These are phyloP conservation scores for Apodemus speciosus DNA, from an alignment of 2,113 vertebrate species.

Conservation along the genomic window DNA sequence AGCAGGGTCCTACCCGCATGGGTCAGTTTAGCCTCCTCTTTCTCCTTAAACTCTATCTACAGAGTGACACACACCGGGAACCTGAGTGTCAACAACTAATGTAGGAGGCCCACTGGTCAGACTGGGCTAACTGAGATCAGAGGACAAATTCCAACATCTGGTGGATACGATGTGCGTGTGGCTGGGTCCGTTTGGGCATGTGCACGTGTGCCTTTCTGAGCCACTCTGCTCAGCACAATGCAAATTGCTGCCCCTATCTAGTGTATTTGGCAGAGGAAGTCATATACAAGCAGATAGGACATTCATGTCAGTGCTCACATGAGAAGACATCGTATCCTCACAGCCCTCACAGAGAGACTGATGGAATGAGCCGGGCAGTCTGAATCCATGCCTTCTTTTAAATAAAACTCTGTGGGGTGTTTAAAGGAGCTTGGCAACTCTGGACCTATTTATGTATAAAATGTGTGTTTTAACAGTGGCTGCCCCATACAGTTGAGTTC, in stretches of 20 bases:
- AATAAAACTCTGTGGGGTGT: not conserved
- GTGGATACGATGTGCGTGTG: not conserved
- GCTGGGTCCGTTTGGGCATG: not conserved
- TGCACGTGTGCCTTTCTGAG: not conserved
- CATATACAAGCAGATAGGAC: not conserved
- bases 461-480: not conserved
- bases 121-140: not conserved
- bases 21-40: not conserved
- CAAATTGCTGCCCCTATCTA: not conserved
- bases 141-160: not conserved
- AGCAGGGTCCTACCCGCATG: not conserved
- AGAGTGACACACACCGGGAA: not conserved
- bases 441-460: not conserved
- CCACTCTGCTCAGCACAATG: not conserved
- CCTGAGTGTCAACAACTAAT: not conserved
- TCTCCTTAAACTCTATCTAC: not conserved
- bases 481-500: not conserved
- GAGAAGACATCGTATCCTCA: not conserved
- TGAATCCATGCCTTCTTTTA: not conserved
- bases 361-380: not conserved
- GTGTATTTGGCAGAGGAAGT: constrained; percentile 21
- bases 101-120: not conserved
- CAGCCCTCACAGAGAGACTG: not conserved
- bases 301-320: not conserved
- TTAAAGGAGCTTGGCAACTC: not conserved